A percentile compares a stretch with the other conserved stretches of the same genome.
Conservation (phyloP, 2,797 vertebrate species). For the Anguilla pacifica region DNA sequence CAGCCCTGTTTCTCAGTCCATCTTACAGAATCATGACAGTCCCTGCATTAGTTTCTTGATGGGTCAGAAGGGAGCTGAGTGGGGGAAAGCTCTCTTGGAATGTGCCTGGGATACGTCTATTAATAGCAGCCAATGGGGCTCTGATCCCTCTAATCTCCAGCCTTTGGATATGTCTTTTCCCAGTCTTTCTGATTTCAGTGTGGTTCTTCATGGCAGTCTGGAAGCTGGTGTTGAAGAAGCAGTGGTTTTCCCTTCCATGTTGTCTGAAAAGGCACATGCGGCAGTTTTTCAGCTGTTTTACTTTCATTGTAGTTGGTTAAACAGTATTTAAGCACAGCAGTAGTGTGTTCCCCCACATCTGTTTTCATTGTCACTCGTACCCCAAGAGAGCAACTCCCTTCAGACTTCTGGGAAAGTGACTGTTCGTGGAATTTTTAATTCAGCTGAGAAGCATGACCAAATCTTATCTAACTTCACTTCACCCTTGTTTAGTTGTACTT, state of each 20-base stretch:
- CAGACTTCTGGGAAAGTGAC: not conserved
- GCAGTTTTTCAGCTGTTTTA: not conserved
- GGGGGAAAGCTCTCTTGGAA: slow-evolving; percentile 15
- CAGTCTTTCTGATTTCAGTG: not conserved
- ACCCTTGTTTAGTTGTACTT: not conserved
- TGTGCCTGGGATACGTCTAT: slow-evolving; percentile 5
- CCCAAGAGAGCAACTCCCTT: not conserved
- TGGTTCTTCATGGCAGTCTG: not conserved
- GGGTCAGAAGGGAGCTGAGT: not conserved
- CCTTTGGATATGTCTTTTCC: not conserved
- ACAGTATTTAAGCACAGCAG: not conserved
- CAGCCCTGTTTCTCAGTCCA: not conserved
- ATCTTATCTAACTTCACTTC: not conserved
- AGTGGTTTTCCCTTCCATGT: not conserved
- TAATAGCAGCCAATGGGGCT: slow-evolving; percentile 18
- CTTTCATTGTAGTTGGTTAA: not conserved
- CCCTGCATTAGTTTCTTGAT: not conserved
- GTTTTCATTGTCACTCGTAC: not conserved
- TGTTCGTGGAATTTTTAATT: not conserved
- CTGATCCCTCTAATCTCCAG: not conserved
- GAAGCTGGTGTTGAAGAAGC: not conserved
- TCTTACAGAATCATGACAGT: not conserved
- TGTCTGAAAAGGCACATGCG: not conserved
- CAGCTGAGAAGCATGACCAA: not conserved
- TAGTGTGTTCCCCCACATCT: not conserved